These are phyloP conservation scores for Xiphias gladius DNA, from an alignment of 2,113 vertebrate genomes.

Conservation along the genomic window DNA sequence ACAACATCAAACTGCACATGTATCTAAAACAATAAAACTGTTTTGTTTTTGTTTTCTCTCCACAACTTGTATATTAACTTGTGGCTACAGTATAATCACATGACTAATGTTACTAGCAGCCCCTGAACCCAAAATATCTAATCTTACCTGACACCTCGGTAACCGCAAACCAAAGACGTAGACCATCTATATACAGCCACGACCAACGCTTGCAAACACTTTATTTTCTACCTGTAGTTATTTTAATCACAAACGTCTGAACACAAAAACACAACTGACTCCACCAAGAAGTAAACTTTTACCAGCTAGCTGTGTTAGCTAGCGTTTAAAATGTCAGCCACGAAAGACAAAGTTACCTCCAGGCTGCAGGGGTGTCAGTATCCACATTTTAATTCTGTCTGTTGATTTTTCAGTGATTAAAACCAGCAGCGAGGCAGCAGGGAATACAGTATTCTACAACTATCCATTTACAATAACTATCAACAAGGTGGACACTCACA, in stretches of 20 bases:
- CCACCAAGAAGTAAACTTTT: not conserved
- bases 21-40: no score
- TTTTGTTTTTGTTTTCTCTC: no score
- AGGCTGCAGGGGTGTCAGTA: constrained; percentile 68
- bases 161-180: not conserved
- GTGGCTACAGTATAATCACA: no score
- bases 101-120: not conserved
- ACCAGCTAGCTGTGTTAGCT: not conserved
- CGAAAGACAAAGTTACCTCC: constrained; percentile 66
- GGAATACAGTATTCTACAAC: not conserved
- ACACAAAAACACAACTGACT: not conserved
- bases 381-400: constrained; percentile 77
- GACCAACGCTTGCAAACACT: not conserved
- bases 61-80: no score
- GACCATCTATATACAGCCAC: not conserved
- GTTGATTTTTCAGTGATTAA: not conserved
- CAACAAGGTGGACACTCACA: not conserved
- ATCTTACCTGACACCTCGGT: no score
- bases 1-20: no score
- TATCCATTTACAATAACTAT: rapidly evolving
- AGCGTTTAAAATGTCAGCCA: not conserved
- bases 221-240: not conserved
- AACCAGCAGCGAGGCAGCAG: not conserved
- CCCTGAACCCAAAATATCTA: not conserved
- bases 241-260: not conserved